These are phyloP conservation scores for Monochamus saltuarius DNA, from an alignment of 1,140 invertebrate species.

Conservation along the genomic window DNA sequence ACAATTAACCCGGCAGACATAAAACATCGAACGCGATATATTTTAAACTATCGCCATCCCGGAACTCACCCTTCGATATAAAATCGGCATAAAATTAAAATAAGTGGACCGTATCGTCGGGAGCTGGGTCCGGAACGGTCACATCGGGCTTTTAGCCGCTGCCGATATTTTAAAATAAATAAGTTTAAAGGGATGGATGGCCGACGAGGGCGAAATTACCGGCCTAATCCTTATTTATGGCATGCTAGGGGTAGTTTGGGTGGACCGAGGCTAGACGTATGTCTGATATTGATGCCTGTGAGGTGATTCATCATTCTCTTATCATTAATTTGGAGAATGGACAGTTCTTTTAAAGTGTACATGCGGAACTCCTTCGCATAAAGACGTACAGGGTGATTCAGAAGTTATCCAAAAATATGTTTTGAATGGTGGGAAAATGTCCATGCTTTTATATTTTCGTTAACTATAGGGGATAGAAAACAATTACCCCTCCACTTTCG, in stretches of 20 bases:
- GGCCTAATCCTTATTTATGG: conserved; percentile 51
- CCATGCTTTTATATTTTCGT: too few species aligned
- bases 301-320: too few species aligned
- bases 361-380: too few species aligned
- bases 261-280: not conserved
- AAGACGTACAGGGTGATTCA: too few species aligned
- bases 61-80: conserved; percentile 15
- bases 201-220: conserved; percentile 46
- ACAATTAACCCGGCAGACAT: not conserved
- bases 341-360: too few species aligned
- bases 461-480: too few species aligned
- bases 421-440: too few species aligned
- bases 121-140: conserved; percentile 24
- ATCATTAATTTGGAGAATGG: too few species aligned
- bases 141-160: conserved; percentile 29
- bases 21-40: not conserved
- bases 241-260: conserved; percentile 36
- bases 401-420: too few species aligned
- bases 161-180: conserved; percentile 53
- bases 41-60: conserved; percentile 12
- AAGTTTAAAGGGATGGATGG: conserved; percentile 48
- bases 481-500: too few species aligned
- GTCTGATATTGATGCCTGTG: too few species aligned
- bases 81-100: conserved; percentile 47
- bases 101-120: conserved; percentile 50